Base-by-base conservation (phyloP, 2,888 invertebrate species). In the Hirtodrosophila trivittata region DNA sequence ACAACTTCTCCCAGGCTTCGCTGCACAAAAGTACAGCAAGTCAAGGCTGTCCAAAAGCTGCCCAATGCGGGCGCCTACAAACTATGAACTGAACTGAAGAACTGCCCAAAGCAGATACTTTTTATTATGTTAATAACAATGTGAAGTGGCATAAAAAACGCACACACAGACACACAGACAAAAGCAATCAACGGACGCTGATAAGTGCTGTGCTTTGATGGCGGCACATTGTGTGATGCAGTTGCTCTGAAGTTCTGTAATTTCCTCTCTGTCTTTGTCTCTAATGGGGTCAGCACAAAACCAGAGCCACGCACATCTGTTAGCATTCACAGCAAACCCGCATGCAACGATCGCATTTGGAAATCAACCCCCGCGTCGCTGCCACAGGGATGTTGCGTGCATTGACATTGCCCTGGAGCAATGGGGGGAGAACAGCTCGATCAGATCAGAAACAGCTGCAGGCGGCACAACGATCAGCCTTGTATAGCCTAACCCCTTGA, bases 351-450 rank as follows among this genome's bases (percentile, higher is more conserved):
- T 70, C 69, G 49, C 50, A 54, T 76, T 54, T 57, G 49, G 28
- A 76, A 82, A 74, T 63, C 86, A 83, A 83, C 83, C 83, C 86
- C 83, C 83, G 76, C 75, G 66, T 65, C 52, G 62, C 77, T 71
- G 60, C 32, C 63, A 41, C 58, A 69, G 66, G 66, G 73, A 66
- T 74, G 77, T 82, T 81, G 77, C 77, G 51, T 72, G 71, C 67
- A 72, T 55, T 67, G 63, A 72, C 70, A 57, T 30, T 25, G 21
- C 16, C 12, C 16, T 10, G 12, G 0, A 4, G 10, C 8, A 6
- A 14, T n/a, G 12, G 28, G 16, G 51, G 9, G 16, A 14, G 28
- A 12, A 25, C 8, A 30, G n/a, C 18, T 21, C 38, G 16, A 38
- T 18, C 9, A 32, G 38, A 28, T 2, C 18, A 5, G 25, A 68